Evolutionary conservation across 2,888 invertebrate genomes (phyloP), one percentile per base, ranked within the genome.

Genomic region (Cephalotes varians): DNA sequence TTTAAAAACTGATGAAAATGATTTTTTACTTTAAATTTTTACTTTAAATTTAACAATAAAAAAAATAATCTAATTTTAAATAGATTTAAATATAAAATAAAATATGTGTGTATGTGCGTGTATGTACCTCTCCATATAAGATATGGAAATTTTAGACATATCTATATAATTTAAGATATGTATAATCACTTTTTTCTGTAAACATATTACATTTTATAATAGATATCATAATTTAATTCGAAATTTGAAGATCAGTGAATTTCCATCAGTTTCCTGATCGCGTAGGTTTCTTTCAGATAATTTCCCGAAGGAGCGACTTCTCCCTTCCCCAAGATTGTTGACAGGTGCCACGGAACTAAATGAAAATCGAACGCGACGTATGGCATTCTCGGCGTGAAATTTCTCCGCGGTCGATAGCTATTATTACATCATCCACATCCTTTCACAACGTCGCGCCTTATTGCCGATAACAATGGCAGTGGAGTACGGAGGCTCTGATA

Each of bases 361-460:
- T 58, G 58, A 44, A 47, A 79, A 67, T 74, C 65, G 65, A 86
- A 81, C 21, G 51, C 40, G 28, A 65, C 51, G 76, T 34, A 62
- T 80, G 73, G 79, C 71, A 82, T 87, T 82, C 76, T 7, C 79
- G 47, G 34, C 62, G 67, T 28, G 81, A 84, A 85, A 84, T 87
- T 87, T 87, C 84, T 87, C 69, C 56, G 81, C 82, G 87, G 82
- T 87, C 86, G 81, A 88, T 83, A 77, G 69, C 85, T 86, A 88
- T 86, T 83, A 85, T 88, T 88, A 85, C 88, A 76, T 86, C 85
- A 86, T 72, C 25, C 54, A 51, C 65, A 44, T 77, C 73, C 77
- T 88, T 88, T 88, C 87, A 83, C 74, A 88, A 86, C 82, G 82
- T 88, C 85, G 82, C 83, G 86, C 73, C 81, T 87, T 83, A 84